Conservation (phyloP, 2,888 invertebrate genomes). For the Microdon myrmicae region DNA sequence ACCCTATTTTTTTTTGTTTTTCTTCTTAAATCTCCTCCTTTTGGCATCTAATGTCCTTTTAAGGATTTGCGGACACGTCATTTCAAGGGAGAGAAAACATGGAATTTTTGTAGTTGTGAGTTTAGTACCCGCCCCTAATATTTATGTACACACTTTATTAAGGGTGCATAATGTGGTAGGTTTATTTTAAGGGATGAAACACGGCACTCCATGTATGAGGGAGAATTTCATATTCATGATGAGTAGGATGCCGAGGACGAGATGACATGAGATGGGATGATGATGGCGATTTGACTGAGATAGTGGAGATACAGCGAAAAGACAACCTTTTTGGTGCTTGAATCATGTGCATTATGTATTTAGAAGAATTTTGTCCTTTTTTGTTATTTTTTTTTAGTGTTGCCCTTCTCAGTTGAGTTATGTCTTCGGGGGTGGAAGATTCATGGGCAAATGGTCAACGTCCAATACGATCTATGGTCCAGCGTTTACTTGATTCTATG, state of each 20-base stretch:
- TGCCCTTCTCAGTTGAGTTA: slow-evolving; percentile 12
- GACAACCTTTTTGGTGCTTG: slow-evolving; percentile 43
- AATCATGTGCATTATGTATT: slow-evolving; percentile 53
- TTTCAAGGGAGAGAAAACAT: slow-evolving; percentile 60
- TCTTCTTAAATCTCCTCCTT: too few species aligned
- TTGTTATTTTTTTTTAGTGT: slow-evolving; percentile 2
- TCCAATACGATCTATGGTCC: slow-evolving; percentile 41
- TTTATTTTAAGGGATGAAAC: slow-evolving; percentile 52
- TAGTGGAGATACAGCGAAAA: slow-evolving; percentile 42
- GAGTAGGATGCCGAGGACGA: slow-evolving; percentile 22
- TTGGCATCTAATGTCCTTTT: slow-evolving; percentile 40
- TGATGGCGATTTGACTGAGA: slow-evolving; percentile 27
- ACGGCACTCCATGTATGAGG: slow-evolving; percentile 29
- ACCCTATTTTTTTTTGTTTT: slow-evolving; percentile 13
- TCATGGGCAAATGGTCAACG: slow-evolving; percentile 22
- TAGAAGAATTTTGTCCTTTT: slow-evolving; percentile 50
- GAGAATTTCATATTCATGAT: slow-evolving; percentile 49
- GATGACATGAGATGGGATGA: slow-evolving; percentile 15
- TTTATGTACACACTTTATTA: slow-evolving; percentile 57
- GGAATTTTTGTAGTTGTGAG: slow-evolving; percentile 57
- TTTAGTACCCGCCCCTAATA: slow-evolving; percentile 64
- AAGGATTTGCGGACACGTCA: slow-evolving; percentile 49
- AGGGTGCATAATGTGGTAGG: slow-evolving; percentile 53
- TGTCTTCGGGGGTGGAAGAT: slow-evolving; percentile 18
- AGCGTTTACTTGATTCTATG: slow-evolving; percentile 36